Base-by-base conservation (phyloP, 2,888 invertebrate species). In the Monochamus alternatus region DNA sequence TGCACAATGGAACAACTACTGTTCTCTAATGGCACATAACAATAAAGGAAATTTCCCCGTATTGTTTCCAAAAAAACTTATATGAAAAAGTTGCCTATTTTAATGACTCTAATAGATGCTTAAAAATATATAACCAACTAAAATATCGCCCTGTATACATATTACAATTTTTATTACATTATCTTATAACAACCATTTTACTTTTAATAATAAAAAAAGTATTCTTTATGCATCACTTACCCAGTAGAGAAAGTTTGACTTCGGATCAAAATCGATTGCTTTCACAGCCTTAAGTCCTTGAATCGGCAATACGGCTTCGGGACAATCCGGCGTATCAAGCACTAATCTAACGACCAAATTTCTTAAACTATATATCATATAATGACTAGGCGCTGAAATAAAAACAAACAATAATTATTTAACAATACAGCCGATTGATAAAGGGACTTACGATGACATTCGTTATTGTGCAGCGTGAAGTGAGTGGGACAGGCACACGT, bases 401-500 rank as follows among this genome's bases (percentile, higher is more conserved):
- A 22, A 65, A 66, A 58, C 4, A 10, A 55, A 5, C 7, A 38
- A 10, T 43, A 63, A n/a, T n/a, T 63, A 14, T 9, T n/a, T 44
- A 14, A 22, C 1, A 9, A 5, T 12, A 5, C 2, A 55, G 5
- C 4, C n/a, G 12, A 52, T 4, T 8, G 22, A 22, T 47, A 44
- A 4, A 3, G 22, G 30, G 3, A 87, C 91, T 89, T 90, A 92
- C 92, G 91, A 76, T 93, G 88, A 86, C 98, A 97, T 1, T 94
- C 94, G 65, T 93, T 91, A 81, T 95, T 95, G 85, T 95, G 76
- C 32, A 96, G 90, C 2, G 90, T 91, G 87, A 94, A 96, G 89
- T 97, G 97, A 1, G 96, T 95, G 31, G 97, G 96, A 85, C 97
- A 97, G 3, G 93, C 94, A 87, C 97, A 97, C 47, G 91, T 91